Evolutionary conservation across 2,113 vertebrate species (phyloP), one percentile per base, ranked within the genome.

Genomic region (Periophthalmus modestus): DNA sequence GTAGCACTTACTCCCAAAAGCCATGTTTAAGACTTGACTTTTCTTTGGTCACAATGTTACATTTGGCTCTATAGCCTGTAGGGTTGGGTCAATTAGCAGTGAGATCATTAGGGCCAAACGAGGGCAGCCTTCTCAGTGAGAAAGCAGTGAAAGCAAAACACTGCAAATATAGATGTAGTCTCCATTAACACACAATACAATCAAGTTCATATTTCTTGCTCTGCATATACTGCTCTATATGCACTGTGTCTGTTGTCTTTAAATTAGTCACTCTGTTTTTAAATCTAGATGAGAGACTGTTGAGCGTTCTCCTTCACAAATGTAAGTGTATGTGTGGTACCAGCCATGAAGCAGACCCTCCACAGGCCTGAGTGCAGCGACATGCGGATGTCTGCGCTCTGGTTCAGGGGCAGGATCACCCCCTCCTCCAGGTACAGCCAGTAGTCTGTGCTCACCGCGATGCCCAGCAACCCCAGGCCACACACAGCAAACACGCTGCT

Each of bases 361-460:
- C 97, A 98, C 69, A 98, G 95, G 61, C 96, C 97, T 0, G 96
- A 97, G 91, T 98, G 97, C 68, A 99, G 95, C 0, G 96, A 95
- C 92, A 96, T 94, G 82, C 94, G 96, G 88, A 96, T 88, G 87
- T 97, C 95, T 0, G 84, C 91, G 47, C 93, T 95, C 94, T 98
- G 96, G 92, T 98, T 99, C 14, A 96, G 95, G 16, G 96, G 96
- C 47, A 96, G 92, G 83, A 97, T 91, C 80, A 96, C 93, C 0
- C 96, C 96, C 55, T 98, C 97, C 81, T 99, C 96, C 90, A 97
- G 93, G 93, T 98, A 98, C 55, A 99, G 94, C 97, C 97, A 99
- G 91, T 98, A 98, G 92, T 99, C 97, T 0, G 97, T 98, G 94
- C 96, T 97, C 67, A 98, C 96, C 0, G 97, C 96, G 9, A 98